Percentiles rank a stretch among this genome's conserved stretches.
phyloP scores from a whole-genome alignment of 1,140 invertebrate species.

The Cylas formicarius region DNA sequence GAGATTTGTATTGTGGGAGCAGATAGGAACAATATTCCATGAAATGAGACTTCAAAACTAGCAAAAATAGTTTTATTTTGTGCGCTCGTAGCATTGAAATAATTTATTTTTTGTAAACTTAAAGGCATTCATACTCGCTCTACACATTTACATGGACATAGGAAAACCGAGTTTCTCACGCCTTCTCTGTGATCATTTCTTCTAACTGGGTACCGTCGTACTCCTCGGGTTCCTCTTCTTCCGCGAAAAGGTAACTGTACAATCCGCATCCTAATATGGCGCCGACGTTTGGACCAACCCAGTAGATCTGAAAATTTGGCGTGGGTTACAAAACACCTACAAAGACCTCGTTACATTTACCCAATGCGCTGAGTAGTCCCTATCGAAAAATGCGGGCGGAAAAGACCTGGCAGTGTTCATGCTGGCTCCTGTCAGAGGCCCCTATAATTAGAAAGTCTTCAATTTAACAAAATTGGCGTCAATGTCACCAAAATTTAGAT shows the following conservation, averaged over 20 bases:
- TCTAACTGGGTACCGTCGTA: slow-evolving; percentile 16
- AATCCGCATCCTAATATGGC: slow-evolving; percentile 50
- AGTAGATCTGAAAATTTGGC: slow-evolving; percentile 53
- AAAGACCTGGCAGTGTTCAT: slow-evolving; percentile 77
- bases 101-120: too few species aligned
- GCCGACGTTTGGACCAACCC: slow-evolving; percentile 60
- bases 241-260: slow-evolving; percentile 47
- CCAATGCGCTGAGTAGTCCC: slow-evolving; percentile 64
- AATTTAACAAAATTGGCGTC: too few species aligned
- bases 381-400: slow-evolving; percentile 65
- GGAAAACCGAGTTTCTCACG: too few species aligned
- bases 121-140: too few species aligned
- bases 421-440: slow-evolving; percentile 68
- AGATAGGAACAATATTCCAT: too few species aligned
- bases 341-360: slow-evolving; percentile 43
- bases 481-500: slow-evolving; percentile 1
- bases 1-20: too few species aligned
- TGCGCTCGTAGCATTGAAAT: too few species aligned
- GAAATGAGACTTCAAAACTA: too few species aligned
- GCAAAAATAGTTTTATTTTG: too few species aligned
- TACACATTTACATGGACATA: too few species aligned
- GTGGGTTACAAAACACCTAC: slow-evolving; percentile 1
- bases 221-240: slow-evolving; percentile 16
- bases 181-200: slow-evolving; percentile 15
- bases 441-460: slow-evolving; percentile 41